Evolutionary conservation across 2,113 vertebrate species (phyloP), one percentile per base, ranked within the genome.

Genomic region (Pseudorectes ferrugineus): DNA sequence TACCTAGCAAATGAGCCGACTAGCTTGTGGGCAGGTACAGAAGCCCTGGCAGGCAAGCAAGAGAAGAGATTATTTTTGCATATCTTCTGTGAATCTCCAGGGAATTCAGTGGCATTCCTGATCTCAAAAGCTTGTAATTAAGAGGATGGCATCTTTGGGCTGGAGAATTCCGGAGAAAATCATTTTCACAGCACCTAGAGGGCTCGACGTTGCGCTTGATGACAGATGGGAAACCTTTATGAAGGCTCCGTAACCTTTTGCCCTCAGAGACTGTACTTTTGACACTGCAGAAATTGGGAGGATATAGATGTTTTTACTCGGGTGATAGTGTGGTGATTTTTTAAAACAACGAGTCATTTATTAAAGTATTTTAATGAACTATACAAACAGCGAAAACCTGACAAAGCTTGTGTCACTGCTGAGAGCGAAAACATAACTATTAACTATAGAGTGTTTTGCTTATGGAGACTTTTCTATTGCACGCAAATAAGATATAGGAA

Each of bases 101-200:
- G 92, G 97, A 95, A 96, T 91, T 95, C 75, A 71, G 93, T 89
- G 92, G 89, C 74, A 62, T 95, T 96, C 94, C 88, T 92, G 93
- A 96, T 96, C 93, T 97, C 94, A 85, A 94, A 91, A 84, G 94
- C 95, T 96, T 92, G 96, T 97, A 97, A 97, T 97, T 97, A 97
- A 97, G 95, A 95, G 93, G 85, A 97, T 96, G 97, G 93, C 96
- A 95, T 96, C 90, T 92, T 92, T 86, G 75, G 89, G 68, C 88
- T 88, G 40, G 90, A 96, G 95, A 86, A 95, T 90, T 91, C 89
- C 42, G 3, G 59, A 93, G 91, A 94, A 95, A 97, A 94, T 95
- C 43, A 94, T 85, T 95, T 96, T 95, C 97, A 68, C 85, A 86
- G 83, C 86, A 96, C 94, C 96, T 94, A 88, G 90, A 93, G 94